Conservation (phyloP, 2,888 invertebrate genomes). For the Drosophila tanythrix region DNA sequence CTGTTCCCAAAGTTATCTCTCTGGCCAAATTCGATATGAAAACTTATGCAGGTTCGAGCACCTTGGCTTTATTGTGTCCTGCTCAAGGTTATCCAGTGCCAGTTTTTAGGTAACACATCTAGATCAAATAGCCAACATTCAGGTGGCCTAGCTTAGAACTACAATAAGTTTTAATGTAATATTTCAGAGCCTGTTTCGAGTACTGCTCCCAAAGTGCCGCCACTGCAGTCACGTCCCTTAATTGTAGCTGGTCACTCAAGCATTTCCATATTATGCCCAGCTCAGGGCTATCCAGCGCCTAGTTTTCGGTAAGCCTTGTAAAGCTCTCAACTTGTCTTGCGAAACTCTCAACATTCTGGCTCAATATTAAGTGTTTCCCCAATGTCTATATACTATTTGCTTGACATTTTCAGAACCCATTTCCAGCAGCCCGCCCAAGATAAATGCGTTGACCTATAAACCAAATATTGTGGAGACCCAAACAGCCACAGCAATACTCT, state of each 20-base stretch:
- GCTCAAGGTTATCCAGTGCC: constrained; percentile 87
- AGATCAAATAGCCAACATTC: constrained; percentile 39
- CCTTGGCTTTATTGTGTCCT: constrained; percentile 83
- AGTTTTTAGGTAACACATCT: constrained; percentile 85
- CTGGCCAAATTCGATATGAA: constrained; percentile 84
- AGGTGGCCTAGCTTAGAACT: constrained; percentile 5
- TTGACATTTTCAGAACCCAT: constrained; percentile 86
- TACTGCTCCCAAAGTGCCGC: constrained; percentile 86
- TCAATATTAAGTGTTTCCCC: background rate
- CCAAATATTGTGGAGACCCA: constrained; percentile 84
- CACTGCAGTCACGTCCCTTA: constrained; percentile 85
- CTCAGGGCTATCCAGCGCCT: constrained; percentile 91
- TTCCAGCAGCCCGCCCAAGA: constrained; percentile 86
- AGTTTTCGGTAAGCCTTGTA: constrained; percentile 87
- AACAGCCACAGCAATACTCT: constrained; percentile 87
- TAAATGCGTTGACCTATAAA: constrained; percentile 85
- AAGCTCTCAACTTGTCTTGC: no score
- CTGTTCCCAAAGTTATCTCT: constrained; percentile 88
- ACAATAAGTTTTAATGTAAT: background rate
- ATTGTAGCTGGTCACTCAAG: constrained; percentile 85
- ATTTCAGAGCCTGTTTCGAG: constrained; percentile 87
- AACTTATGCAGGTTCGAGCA: constrained; percentile 63
- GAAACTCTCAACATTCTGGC: constrained; percentile 32
- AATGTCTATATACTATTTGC: background rate
- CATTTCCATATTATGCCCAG: constrained; percentile 90